These are phyloP conservation scores for Percopsis transmontana DNA, from an alignment of 2,113 vertebrate genomes.

Conservation along the genomic window DNA sequence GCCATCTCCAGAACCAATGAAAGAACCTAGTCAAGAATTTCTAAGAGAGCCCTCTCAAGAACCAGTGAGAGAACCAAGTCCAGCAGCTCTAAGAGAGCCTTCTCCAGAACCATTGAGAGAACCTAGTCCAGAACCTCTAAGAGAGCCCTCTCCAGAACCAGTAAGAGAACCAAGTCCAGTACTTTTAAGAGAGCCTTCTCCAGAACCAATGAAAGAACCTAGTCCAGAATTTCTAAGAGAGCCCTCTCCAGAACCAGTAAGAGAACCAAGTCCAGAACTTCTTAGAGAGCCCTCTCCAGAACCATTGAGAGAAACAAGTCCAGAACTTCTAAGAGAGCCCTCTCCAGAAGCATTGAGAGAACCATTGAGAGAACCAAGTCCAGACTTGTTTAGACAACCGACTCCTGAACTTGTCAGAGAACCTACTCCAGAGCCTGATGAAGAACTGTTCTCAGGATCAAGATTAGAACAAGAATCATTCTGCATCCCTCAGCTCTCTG, in stretches of 20 bases:
- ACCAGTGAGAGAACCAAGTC: conserved; percentile 7
- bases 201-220: not conserved
- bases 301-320: not conserved
- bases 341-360: conserved; percentile 2
- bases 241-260: conserved; percentile 6
- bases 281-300: conserved; percentile 15
- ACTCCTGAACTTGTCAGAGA: conserved; percentile 3
- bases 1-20: not conserved
- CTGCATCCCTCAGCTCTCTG: conserved; percentile 28
- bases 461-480: conserved; percentile 2
- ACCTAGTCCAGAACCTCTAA: not conserved
- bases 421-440: conserved; percentile 1
- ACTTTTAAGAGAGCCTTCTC: conserved; percentile 11
- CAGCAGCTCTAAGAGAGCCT: conserved; percentile 23
- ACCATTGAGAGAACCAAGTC: not conserved
- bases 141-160: conserved; percentile 13
- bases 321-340: not conserved
- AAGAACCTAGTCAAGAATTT: conserved; percentile 17
- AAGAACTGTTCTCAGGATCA: conserved; percentile 10
- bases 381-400: not conserved
- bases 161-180: conserved; percentile 5
- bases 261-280: conserved; percentile 17
- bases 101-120: not conserved
- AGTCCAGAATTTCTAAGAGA: conserved; percentile 18
- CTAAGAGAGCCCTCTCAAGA: conserved; percentile 10